A percentile compares a stretch with the other conserved stretches of the same genome.
These are phyloP conservation scores for Agrenia bidenticulata DNA, from an alignment of 2,888 invertebrate species.

Conservation along the genomic window DNA sequence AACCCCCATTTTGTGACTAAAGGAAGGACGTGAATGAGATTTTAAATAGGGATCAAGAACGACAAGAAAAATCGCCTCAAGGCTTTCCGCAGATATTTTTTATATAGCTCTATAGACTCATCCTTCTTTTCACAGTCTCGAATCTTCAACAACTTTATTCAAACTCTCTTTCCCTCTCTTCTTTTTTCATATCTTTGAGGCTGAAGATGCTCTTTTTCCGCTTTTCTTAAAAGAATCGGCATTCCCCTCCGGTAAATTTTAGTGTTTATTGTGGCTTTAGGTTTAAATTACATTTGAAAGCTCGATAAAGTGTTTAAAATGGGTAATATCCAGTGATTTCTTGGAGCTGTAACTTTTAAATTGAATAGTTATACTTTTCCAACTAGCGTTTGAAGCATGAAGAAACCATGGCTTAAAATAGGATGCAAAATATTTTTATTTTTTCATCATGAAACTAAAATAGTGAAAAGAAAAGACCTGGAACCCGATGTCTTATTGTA, in stretches of 20 bases:
- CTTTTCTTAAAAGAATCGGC: not conserved
- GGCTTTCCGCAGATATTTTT: not conserved
- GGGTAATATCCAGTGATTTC: too few species aligned
- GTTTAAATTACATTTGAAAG: too few species aligned
- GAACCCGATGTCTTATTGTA: too few species aligned
- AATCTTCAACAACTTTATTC: not conserved
- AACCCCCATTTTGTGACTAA: not conserved
- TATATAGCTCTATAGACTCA: not conserved
- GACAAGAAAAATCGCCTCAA: constrained; percentile 6
- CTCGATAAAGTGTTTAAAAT: too few species aligned
- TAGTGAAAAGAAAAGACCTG: too few species aligned
- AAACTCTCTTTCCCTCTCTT: not conserved
- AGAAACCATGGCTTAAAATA: too few species aligned
- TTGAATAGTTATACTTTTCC: too few species aligned
- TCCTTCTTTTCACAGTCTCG: not conserved
- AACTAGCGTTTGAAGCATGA: too few species aligned
- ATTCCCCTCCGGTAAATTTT: not conserved
- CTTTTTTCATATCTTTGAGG: not conserved
- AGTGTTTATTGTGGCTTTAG: too few species aligned
- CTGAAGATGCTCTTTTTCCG: not conserved
- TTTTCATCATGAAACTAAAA: too few species aligned
- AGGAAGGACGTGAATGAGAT: not conserved
- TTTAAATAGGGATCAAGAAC: constrained; percentile 9
- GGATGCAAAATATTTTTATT: too few species aligned
- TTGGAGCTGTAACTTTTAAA: too few species aligned